Conservation (phyloP, 2,113 vertebrate species). For the Lepisosteus osseus region DNA sequence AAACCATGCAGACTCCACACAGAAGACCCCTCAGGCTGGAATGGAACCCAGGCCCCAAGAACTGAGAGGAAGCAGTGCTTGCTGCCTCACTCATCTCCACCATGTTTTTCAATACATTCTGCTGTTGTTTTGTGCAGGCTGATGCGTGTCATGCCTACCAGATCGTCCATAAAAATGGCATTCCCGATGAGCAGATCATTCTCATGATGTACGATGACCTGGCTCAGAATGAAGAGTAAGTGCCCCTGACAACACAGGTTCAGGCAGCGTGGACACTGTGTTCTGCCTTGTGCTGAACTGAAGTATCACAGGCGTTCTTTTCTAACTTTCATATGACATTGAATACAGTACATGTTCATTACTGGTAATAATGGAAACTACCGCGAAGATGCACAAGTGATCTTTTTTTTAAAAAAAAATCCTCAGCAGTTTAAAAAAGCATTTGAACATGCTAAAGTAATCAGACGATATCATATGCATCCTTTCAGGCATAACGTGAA, state of each 20-base stretch:
- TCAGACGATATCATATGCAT: no score
- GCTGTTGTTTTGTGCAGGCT: conserved; percentile 62
- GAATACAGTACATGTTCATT: background rate
- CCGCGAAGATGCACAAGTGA: no score
- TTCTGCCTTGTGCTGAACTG: background rate
- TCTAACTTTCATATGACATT: no score
- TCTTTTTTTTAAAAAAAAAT: no score
- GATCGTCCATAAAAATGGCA: conserved; percentile 87
- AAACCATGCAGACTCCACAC: no score
- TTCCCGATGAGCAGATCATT: conserved; percentile 93
- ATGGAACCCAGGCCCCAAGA: no score
- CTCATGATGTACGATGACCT: conserved; percentile 99
- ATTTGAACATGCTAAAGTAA: background rate
- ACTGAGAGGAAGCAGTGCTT: no score
- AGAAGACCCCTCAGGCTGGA: no score
- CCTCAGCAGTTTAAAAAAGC: background rate
- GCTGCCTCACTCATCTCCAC: no score
- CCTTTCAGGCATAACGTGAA: no score
- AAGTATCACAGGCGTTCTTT: no score
- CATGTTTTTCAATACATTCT: background rate
- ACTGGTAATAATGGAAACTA: background rate
- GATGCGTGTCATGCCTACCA: conserved; percentile 95
- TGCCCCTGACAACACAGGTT: conserved; percentile 26
- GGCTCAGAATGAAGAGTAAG: conserved; percentile 79
- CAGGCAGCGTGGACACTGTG: background rate